Base-by-base conservation (phyloP, 37 sponge, comb jelly and placozoan species). In the Petrosia ficiformis region DNA sequence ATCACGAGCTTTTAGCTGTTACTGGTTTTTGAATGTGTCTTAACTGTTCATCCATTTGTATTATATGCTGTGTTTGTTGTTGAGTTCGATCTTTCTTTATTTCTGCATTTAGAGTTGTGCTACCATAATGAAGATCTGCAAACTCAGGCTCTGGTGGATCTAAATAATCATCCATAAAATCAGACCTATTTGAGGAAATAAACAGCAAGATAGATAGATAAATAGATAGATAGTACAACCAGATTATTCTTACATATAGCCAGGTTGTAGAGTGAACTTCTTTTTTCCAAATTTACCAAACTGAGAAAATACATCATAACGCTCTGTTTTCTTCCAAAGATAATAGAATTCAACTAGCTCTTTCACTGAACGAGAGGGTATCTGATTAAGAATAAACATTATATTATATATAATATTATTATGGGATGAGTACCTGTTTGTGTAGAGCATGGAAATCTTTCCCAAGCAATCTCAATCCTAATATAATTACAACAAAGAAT, bases 321-420 rank as follows among this genome's bases (percentile, higher is more conserved):
- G 72, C 59, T 97, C 94, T 2, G 89, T 90, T 85, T 97, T 97
- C 79, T 97, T 97, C 97, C 97, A 97, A 41, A 97, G 34, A 67
- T 97, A 97, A 64, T 93, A 97, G 67, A 93, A 97, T 75, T 97
- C 87, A 5, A 97, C 84, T 14, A 97, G 57, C 57, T 97, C 97
- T 64, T 85, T 88, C 30, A 93, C 88, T 19, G 91, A 67, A 31
- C 97, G 82, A 31, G 87, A 57, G 38, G 91, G 89, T n/a, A 96
- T 61, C 87, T 91, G 59, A 10, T 77, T 32, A 40, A 5, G 22
- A 40, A 36, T 28, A 24, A 31, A 24, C 11, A 29, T 28, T 10
- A 29, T 36, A 14, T 14, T 14, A 5, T 39, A 39, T 16, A 29
- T 40, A 19, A 68, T 40, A 68, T 6, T 28, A 14, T 10, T 36